Conservation (phyloP, 2,797 vertebrate species). For the Xenentodon cancila region DNA sequence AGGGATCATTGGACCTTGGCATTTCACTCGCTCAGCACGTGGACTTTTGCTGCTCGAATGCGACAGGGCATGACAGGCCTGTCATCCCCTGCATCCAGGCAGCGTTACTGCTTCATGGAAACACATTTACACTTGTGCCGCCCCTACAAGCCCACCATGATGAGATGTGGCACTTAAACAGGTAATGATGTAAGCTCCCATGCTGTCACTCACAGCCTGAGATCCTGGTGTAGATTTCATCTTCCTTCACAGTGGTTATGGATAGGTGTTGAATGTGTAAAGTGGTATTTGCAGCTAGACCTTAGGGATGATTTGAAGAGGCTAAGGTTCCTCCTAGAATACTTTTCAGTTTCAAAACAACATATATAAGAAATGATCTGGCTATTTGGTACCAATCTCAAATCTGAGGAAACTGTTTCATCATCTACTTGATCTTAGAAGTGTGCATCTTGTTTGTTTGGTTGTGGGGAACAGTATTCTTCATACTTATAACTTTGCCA, state of each 20-base stretch:
- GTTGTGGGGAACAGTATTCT: too few relatives aligned
- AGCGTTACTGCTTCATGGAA: conserved; percentile 47
- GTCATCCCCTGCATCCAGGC: conserved; percentile 41
- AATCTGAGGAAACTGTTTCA: too few relatives aligned
- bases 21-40: conserved; percentile 68
- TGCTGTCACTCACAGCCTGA: conserved; percentile 11
- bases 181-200: conserved; percentile 63
- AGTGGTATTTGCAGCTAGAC: conserved; percentile 22
- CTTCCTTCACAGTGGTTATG: conserved; percentile 51
- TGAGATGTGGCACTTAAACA: conserved; percentile 57
- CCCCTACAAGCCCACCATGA: conserved; percentile 35
- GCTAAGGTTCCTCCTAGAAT: too few relatives aligned
- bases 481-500: too few relatives aligned
- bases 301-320: not conserved
- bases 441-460: too few relatives aligned
- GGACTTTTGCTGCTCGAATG: conserved; percentile 48
- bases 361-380: too few relatives aligned
- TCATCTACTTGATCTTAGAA: too few relatives aligned
- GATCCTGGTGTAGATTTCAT: conserved; percentile 53
- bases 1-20: conserved; percentile 62
- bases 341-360: too few relatives aligned
- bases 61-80: conserved; percentile 52
- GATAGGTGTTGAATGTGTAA: conserved; percentile 30
- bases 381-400: too few relatives aligned
- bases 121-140: conserved; percentile 63